Percentiles rank a stretch among this genome's conserved stretches.
These are phyloP conservation scores for Protonemura montana DNA, from an alignment of 2,888 invertebrate genomes.

Conservation along the genomic window DNA sequence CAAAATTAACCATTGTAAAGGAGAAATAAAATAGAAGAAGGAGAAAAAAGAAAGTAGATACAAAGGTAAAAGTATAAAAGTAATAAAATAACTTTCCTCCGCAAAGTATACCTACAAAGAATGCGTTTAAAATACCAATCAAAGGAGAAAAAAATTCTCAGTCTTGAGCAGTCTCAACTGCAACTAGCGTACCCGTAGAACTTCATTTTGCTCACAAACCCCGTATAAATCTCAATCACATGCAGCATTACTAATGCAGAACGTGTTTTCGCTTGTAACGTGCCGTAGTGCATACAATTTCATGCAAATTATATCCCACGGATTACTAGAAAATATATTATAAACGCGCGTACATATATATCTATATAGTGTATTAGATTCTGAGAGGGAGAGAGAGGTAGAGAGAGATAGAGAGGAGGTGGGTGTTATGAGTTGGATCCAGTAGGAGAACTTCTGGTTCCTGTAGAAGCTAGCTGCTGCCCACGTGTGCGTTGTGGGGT, in stretches of 20 bases:
- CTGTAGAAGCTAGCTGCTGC: not conserved
- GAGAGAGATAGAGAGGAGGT: not conserved
- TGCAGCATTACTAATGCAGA: conserved; percentile 24
- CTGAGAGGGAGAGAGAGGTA: too few species aligned
- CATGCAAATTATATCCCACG: conserved; percentile 15
- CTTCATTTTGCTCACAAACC: not conserved
- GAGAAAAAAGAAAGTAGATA: too few species aligned
- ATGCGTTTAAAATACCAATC: too few species aligned
- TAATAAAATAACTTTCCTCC: too few species aligned
- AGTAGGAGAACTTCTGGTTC: not conserved
- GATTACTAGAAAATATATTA: not conserved
- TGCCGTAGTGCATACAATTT: conserved; percentile 8
- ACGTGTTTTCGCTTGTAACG: conserved; percentile 12
- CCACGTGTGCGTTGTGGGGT: not conserved
- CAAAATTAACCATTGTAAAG: not conserved
- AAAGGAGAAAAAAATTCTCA: too few species aligned
- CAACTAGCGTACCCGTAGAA: not conserved
- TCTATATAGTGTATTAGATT: not conserved
- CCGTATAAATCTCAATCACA: not conserved
- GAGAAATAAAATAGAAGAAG: too few species aligned
- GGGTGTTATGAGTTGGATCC: not conserved
- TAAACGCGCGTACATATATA: not conserved
- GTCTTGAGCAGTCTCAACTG: too few species aligned
- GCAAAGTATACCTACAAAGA: too few species aligned
- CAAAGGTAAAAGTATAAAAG: too few species aligned